Evolutionary conservation across 37 sponge, comb jelly and placozoan species (phyloP).

Genomic region (Cliona cf. orientalis): DNA sequence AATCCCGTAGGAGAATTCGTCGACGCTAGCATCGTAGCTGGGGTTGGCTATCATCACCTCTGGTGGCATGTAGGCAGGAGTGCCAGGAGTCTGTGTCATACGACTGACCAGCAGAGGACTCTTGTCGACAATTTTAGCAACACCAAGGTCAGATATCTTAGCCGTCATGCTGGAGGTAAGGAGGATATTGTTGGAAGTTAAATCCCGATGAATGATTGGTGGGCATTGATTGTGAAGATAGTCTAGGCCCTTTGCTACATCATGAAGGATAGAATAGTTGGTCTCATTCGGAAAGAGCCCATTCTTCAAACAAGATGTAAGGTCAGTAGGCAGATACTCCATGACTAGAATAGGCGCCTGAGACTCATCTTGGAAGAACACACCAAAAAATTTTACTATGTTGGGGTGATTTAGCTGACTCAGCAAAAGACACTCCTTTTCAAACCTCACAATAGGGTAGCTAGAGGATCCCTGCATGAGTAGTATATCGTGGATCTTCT

Average conservation of each 20-base stretch:
- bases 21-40: constrained; percentile 26
- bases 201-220: constrained; percentile 64
- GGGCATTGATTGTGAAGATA: constrained; percentile 56
- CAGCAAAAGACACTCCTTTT: constrained; percentile 42
- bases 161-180: constrained; percentile 59
- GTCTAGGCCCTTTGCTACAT: constrained; percentile 49
- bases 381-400: constrained; percentile 63
- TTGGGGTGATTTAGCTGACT: constrained; percentile 49
- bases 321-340: constrained; percentile 55
- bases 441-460: too few species aligned
- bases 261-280: constrained; percentile 44
- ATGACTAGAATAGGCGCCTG: constrained; percentile 37
- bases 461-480: too few species aligned
- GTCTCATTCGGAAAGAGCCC: constrained; percentile 36
- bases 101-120: neutral
- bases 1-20: constrained; percentile 53
- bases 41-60: constrained; percentile 32
- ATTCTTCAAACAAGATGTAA: constrained; percentile 26
- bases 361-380: constrained; percentile 5
- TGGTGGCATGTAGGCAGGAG: constrained; percentile 57
- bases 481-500: too few species aligned
- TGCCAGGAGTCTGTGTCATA: constrained; percentile 39
- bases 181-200: constrained; percentile 63
- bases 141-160: constrained; percentile 65
- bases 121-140: constrained; percentile 33